A percentile compares a stretch with the other conserved stretches of the same genome.
Evolutionary conservation across 1,140 invertebrate genomes (phyloP).

Genomic region (Grapholita molesta): DNA sequence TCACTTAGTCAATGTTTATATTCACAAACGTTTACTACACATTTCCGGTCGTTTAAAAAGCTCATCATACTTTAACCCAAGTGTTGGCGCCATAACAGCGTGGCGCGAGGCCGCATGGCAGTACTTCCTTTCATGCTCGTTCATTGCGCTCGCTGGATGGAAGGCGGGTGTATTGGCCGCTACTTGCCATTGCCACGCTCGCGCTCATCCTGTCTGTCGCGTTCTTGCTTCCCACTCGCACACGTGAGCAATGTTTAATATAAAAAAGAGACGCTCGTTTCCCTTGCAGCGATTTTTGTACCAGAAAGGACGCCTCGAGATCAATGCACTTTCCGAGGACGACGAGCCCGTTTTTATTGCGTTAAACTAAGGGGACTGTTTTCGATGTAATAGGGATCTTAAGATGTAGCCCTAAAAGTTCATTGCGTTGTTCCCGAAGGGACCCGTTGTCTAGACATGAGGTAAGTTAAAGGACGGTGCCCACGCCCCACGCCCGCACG

Average conservation of each 20-base stretch:
- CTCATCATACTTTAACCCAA: slow-evolving; percentile 29
- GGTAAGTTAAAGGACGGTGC: slow-evolving; percentile 67
- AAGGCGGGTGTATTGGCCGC: slow-evolving; percentile 71
- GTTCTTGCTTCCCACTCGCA: slow-evolving; percentile 57
- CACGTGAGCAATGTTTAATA: slow-evolving; percentile 31
- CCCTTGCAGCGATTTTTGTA: slow-evolving; percentile 73
- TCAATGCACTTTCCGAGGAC: slow-evolving; percentile 76
- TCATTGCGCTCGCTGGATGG: slow-evolving; percentile 63
- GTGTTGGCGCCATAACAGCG: slow-evolving; percentile 70
- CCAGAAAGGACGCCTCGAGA: slow-evolving; percentile 71
- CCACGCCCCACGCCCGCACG: slow-evolving; percentile 36
- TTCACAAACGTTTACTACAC: background rate
- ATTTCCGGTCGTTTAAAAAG: slow-evolving; percentile 9
- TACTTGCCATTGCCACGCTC: too few relatives aligned
- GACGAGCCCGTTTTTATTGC: slow-evolving; percentile 68
- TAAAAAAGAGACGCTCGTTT: slow-evolving; percentile 58
- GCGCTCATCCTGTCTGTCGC: slow-evolving; percentile 74
- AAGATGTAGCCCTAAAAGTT: slow-evolving; percentile 44
- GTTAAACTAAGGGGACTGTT: slow-evolving; percentile 39
- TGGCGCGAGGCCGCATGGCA: slow-evolving; percentile 28
- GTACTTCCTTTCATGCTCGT: slow-evolving; percentile 68
- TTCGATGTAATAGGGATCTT: slow-evolving; percentile 53
- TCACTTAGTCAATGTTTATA: background rate
- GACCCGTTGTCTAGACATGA: slow-evolving; percentile 63
- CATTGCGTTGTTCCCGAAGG: slow-evolving; percentile 25